Evolutionary conservation across 1,140 invertebrate species (phyloP), one percentile per base, ranked within the genome.

Genomic region (Leptinotarsa undecemlineata): DNA sequence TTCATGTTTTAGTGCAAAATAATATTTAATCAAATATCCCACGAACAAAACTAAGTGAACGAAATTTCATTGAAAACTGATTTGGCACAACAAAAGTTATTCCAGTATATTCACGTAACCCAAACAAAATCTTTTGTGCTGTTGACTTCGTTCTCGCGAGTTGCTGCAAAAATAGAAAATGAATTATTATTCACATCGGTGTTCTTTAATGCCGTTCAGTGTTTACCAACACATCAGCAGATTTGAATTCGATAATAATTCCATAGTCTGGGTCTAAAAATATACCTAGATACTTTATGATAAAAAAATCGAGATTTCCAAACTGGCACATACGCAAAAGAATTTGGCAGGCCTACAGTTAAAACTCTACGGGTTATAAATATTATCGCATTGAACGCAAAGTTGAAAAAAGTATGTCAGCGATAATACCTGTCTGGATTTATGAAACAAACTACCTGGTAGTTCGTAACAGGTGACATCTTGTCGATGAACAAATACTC

Each of bases 281-380:
- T 57, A 57, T 57, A 57, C 51, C n/a, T 19, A 57, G 51, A 57
- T 57, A 57, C n/a, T 57, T 57, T 17, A 57, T n/a, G 51, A 57
- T 57, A n/a, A 57, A 57, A 57, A 57, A 57, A 19, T 57, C n/a
- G n/a, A 57, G 51, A 57, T 57, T 57, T 57, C 3, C 17, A 57
- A 17, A 57, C 51, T 57, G 51, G 51, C 51, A 57, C 51, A 57
- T 15, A 57, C 17, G 51, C n/a, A 57, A 19, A 57, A 57, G 3
- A 57, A 57, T 57, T 57, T 57, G 51, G 51, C 51, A 57, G 51
- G 51, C 51, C 51, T 19, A 57, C 51, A 57, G n/a, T 57, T 4
- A 4, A 42, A 57, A 57, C 51, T 57, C 15, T 17, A 57, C 13
- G 3, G 51, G 51, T 57, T 57, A 57, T 57, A 57, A 57, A 57